Conservation (phyloP, 2,888 invertebrate genomes). For the Lithosia quadra region DNA sequence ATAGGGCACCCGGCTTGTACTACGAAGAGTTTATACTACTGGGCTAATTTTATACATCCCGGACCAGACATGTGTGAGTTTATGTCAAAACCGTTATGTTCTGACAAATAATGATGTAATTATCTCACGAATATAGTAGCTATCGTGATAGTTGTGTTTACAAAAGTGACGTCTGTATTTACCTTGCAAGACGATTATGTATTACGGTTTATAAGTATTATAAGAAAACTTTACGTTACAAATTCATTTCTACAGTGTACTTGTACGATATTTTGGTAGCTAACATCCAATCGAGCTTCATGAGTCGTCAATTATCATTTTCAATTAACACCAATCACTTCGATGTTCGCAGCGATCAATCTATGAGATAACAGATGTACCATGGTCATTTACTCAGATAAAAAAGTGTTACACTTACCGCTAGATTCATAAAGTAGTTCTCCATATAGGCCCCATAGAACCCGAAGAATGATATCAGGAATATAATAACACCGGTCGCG, state of each 20-base stretch:
- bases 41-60: slow-evolving; percentile 45
- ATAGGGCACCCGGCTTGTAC: slow-evolving; percentile 41
- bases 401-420: slow-evolving; percentile 83
- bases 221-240: not conserved
- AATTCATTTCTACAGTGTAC: not conserved
- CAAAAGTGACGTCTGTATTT: slow-evolving; percentile 30
- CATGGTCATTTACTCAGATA: slow-evolving; percentile 33
- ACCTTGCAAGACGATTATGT: slow-evolving; percentile 8
- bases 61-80: slow-evolving; percentile 35
- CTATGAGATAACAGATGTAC: slow-evolving; percentile 37
- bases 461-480: slow-evolving; percentile 94
- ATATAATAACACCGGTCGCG: slow-evolving; percentile 90
- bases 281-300: slow-evolving; percentile 9
- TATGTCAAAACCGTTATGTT: slow-evolving; percentile 35
- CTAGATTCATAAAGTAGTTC: slow-evolving; percentile 93
- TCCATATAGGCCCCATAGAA: slow-evolving; percentile 96
- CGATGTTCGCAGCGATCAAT: slow-evolving; percentile 25
- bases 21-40: slow-evolving; percentile 33
- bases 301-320: slow-evolving; percentile 31
- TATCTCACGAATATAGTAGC: slow-evolving; percentile 27
- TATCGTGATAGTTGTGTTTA: slow-evolving; percentile 45
- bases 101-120: slow-evolving; percentile 40
- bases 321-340: slow-evolving; percentile 37
- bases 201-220: not conserved
- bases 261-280: slow-evolving; percentile 8